Conservation (phyloP, 1,140 invertebrate species). For the Drosophila pseudoananassae region DNA sequence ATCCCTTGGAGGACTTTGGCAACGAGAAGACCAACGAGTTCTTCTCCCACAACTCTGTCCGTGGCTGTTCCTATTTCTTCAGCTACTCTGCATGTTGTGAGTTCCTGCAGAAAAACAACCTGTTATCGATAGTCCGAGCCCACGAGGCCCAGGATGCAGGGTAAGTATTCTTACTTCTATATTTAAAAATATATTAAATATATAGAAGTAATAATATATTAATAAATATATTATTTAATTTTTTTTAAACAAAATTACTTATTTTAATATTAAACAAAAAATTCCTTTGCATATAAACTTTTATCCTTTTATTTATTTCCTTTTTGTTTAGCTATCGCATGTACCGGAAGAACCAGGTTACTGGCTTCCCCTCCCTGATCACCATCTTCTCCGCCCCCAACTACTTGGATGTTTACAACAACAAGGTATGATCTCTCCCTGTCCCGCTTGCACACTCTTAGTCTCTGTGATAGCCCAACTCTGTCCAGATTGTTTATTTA, state of each 20-base stretch:
- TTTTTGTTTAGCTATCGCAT: conserved; percentile 93
- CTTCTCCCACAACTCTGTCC: conserved; percentile 99
- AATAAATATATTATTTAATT: too few relatives aligned
- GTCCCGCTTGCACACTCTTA: conserved; percentile 11
- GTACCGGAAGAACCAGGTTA: conserved; percentile 99
- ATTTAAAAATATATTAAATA: too few relatives aligned
- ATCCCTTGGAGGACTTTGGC: conserved; percentile 99
- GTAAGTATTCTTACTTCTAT: too few relatives aligned
- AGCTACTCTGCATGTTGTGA: conserved; percentile 86
- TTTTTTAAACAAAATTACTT: too few relatives aligned
- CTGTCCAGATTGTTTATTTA: conserved; percentile 57
- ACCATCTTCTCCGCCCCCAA: conserved; percentile 99
- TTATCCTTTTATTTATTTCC: neutral
- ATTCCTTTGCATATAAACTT: neutral
- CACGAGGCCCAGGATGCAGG: conserved; percentile 99
- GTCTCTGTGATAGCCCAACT: neutral
- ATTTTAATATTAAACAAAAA: too few relatives aligned
- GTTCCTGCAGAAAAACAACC: conserved; percentile 99
- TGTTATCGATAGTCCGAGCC: conserved; percentile 99
- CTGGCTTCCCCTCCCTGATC: conserved; percentile 99
- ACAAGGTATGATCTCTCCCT: conserved; percentile 90
- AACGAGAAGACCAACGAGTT: conserved; percentile 99
- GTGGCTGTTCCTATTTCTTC: conserved; percentile 99
- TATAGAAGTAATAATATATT: too few relatives aligned
- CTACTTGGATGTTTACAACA: conserved; percentile 99